Conservation (phyloP, 1,140 invertebrate species). For the Pteromalus puparum region DNA sequence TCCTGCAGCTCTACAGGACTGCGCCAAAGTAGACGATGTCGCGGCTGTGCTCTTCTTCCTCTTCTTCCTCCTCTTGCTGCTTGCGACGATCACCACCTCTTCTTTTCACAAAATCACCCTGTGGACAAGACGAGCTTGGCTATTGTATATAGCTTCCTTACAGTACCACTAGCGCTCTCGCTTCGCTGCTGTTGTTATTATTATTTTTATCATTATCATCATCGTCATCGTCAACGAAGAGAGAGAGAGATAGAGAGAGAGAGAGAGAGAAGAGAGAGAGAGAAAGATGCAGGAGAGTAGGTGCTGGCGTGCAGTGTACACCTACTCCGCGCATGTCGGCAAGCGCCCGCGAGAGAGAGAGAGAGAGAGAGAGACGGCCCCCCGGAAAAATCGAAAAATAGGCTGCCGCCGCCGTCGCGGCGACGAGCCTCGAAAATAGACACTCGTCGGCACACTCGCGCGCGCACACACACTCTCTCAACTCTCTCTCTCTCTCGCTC, state of each 20-base stretch:
- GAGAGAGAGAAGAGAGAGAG: constrained; percentile 3
- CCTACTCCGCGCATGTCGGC: not conserved
- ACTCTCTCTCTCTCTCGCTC: not conserved
- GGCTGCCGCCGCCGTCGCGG: not conserved
- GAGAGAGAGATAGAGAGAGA: constrained; percentile 27
- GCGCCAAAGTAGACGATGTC: constrained; percentile 14
- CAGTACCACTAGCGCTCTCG: not conserved
- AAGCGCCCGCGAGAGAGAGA: not conserved
- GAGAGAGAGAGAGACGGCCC: constrained; percentile 9
- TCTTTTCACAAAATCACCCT: constrained; percentile 51
- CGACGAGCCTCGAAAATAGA: constrained; percentile 31
- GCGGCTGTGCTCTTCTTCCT: constrained; percentile 45
- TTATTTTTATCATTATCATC: not conserved
- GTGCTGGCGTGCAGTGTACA: not conserved
- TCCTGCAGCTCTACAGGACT: constrained; percentile 8
- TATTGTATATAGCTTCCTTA: not conserved
- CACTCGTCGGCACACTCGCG: not conserved
- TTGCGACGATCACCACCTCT: constrained; percentile 23
- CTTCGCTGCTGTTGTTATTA: not conserved
- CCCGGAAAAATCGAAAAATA: constrained; percentile 35
- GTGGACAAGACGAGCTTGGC: constrained; percentile 1
- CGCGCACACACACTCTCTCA: not conserved
- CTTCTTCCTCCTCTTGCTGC: constrained; percentile 13
- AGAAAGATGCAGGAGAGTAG: not conserved
- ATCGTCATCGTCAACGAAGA: not conserved